Percentiles rank a stretch among this genome's conserved stretches.
Evolutionary conservation across 2,888 invertebrate genomes (phyloP).

Genomic region (Chymomyza amoena): DNA sequence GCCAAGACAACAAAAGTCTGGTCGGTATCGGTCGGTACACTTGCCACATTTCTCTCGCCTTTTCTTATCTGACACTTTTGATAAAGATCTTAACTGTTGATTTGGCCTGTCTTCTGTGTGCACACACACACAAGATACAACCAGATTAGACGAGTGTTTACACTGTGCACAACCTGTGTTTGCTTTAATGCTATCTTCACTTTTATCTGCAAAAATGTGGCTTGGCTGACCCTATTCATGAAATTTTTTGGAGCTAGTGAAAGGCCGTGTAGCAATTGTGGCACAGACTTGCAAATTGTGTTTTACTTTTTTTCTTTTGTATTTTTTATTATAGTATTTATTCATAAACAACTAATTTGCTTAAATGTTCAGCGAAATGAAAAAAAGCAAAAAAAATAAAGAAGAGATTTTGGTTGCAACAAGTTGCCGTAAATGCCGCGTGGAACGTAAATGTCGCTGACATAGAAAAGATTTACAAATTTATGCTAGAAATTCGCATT

Average conservation of each 20-base stretch:
- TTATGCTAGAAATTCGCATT: conserved; percentile 46
- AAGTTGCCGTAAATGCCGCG: conserved; percentile 6
- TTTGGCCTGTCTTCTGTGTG: conserved; percentile 20
- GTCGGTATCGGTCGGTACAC: background rate
- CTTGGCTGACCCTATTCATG: conserved; percentile 9
- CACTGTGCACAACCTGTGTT: conserved; percentile 22
- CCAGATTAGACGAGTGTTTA: conserved; percentile 50
- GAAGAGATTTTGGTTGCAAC: conserved; percentile 8
- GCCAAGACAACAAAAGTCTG: background rate
- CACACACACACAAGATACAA: conserved; percentile 46
- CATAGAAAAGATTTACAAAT: conserved; percentile 55
- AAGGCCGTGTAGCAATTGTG: conserved; percentile 2
- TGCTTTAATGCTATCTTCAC: conserved; percentile 34
- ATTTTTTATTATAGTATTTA: conserved; percentile 3
- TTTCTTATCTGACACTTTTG: conserved; percentile 3
- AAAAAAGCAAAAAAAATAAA: conserved; percentile 11
- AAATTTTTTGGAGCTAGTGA: conserved; percentile 2
- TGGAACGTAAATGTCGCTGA: background rate
- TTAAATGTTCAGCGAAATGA: conserved; percentile 19
- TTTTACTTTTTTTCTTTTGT: background rate
- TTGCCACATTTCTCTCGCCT: background rate
- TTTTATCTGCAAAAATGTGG: conserved; percentile 39
- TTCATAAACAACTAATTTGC: conserved; percentile 35
- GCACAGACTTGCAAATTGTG: background rate
- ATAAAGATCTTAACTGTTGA: conserved; percentile 46